These are phyloP conservation scores for Caenorhabditis sp. DNA, from an alignment of 2,888 invertebrate genomes.

Conservation along the genomic window DNA sequence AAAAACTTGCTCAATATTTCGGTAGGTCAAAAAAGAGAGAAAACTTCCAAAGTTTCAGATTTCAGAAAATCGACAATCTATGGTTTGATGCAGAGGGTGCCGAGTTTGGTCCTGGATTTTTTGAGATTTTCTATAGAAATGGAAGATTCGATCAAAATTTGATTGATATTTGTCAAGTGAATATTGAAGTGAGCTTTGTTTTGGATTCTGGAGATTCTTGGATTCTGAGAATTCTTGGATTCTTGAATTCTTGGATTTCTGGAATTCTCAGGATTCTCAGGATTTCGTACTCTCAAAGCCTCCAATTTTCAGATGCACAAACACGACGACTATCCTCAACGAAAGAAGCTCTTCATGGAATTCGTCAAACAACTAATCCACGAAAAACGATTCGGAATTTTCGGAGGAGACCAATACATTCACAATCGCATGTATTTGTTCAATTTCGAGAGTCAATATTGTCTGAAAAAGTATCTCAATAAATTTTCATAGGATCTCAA, in stretches of 20 bases:
- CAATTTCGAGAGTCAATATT: constrained; percentile 14
- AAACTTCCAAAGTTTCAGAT: background rate
- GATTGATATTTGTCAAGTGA: constrained; percentile 24
- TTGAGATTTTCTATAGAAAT: constrained; percentile 28
- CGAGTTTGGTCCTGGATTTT: constrained; percentile 11
- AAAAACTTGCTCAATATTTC: constrained; percentile 22
- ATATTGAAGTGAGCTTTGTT: constrained; percentile 8
- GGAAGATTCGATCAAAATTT: constrained; percentile 20
- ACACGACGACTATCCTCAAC: constrained; percentile 4
- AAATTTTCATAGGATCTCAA: constrained; percentile 8
- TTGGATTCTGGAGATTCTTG: no score
- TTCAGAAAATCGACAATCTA: constrained; percentile 21
- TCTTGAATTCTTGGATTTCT: no score
- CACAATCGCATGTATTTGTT: constrained; percentile 28
- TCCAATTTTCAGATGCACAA: constrained; percentile 15
- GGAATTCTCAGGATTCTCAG: background rate
- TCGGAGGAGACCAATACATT: constrained; percentile 12
- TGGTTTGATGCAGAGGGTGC: constrained; percentile 31
- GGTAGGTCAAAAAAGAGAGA: background rate
- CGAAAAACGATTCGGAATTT: constrained; percentile 27
- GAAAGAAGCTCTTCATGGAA: constrained; percentile 11
- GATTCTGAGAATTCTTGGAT: no score
- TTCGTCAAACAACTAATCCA: constrained; percentile 14
- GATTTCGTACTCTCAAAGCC: no score
- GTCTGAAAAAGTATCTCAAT: constrained; percentile 19